phyloP scores from a whole-genome alignment of 2,113 vertebrate genomes.

The Pica pica region DNA sequence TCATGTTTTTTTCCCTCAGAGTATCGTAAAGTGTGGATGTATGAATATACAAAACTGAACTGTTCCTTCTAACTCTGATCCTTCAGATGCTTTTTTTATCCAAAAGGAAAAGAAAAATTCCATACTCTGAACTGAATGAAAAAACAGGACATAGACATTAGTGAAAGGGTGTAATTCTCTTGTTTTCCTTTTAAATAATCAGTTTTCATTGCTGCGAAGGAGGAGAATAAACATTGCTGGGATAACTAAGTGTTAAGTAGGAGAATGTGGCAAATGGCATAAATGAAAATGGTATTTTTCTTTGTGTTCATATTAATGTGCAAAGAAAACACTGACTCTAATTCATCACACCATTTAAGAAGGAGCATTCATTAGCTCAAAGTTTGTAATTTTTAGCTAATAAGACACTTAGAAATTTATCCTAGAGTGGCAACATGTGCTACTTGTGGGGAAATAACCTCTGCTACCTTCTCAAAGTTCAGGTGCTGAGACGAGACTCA shows the following conservation, averaged over 20 bases:
- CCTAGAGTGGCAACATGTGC: not conserved
- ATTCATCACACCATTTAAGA: not conserved
- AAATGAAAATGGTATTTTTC: not conserved
- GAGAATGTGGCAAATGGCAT: not conserved
- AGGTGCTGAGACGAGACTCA: not conserved
- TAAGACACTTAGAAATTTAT: not conserved
- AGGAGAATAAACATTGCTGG: not conserved
- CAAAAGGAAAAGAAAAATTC: not conserved
- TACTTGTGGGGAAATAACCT: not conserved
- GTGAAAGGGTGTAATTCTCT: not conserved
- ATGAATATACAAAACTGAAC: not conserved
- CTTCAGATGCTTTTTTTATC: not conserved
- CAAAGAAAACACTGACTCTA: not conserved
- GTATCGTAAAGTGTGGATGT: not conserved
- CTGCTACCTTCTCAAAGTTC: not conserved
- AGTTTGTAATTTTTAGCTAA: not conserved
- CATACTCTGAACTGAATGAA: not conserved
- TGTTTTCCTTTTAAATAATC: not conserved
- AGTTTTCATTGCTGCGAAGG: not conserved
- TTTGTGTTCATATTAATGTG: not conserved
- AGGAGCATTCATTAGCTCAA: not conserved
- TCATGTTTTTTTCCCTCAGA: not conserved
- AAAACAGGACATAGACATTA: not conserved
- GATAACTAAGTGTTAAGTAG: not conserved
- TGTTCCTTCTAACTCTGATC: not conserved